These are phyloP conservation scores for Heliocidaris tuberculata DNA, from an alignment of 35 echinoderm and acorn worm genomes.

Conservation along the genomic window DNA sequence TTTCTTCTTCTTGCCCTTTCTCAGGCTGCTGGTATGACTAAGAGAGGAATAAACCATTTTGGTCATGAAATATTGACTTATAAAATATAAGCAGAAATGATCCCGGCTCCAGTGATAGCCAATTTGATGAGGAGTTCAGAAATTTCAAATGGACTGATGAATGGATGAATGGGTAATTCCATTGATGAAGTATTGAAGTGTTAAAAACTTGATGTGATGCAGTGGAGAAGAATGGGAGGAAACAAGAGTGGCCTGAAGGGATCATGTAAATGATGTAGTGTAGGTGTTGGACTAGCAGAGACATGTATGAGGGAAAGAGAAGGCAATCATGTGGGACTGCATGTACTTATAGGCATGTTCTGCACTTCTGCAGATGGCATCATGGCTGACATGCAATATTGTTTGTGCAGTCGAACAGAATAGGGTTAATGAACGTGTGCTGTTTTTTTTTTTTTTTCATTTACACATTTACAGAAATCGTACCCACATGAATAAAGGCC, in stretches of 20 bases:
- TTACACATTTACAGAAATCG: too few relatives aligned
- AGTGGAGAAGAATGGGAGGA: not conserved
- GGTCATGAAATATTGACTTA: not conserved
- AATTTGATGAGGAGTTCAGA: not conserved
- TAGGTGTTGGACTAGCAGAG: not conserved
- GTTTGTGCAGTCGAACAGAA: too few relatives aligned
- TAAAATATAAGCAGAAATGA: not conserved
- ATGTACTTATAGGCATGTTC: not conserved
- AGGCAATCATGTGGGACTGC: not conserved
- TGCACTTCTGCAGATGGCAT: not conserved
- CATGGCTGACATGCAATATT: not conserved
- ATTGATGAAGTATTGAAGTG: not conserved
- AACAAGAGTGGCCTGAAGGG: not conserved
- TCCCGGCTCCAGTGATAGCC: not conserved
- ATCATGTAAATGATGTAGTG: too few relatives aligned
- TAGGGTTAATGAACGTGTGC: too few relatives aligned
- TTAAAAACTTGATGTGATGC: not conserved
- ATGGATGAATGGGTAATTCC: not conserved
- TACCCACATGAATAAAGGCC: too few relatives aligned
- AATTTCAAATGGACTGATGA: not conserved
- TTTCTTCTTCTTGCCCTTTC: too few relatives aligned
- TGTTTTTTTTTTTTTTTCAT: too few relatives aligned
- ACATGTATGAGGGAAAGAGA: not conserved
- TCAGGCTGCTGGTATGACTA: not conserved
- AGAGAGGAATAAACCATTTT: not conserved